These are phyloP conservation scores for Synergus laeviventris DNA, from an alignment of 2,888 invertebrate genomes.

Conservation along the genomic window DNA sequence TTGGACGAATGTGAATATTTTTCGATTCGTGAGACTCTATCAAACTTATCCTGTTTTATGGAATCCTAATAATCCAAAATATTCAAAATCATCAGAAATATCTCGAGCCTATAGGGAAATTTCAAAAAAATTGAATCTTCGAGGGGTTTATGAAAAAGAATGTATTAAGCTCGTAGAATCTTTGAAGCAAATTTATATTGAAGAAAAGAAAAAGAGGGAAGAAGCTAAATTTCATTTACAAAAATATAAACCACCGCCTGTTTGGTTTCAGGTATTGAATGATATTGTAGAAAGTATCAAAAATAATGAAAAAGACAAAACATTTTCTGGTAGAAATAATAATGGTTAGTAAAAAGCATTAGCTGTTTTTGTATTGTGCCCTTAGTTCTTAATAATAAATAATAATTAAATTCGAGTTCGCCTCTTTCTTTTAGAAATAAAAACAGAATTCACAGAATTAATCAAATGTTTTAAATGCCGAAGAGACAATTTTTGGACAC, in stretches of 20 bases:
- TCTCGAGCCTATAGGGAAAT: conserved; percentile 41
- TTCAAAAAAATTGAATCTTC: conserved; percentile 40
- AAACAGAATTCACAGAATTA: background rate
- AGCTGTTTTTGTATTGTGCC: background rate
- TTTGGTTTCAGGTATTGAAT: background rate
- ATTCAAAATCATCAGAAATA: conserved; percentile 30
- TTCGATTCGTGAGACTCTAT: conserved; percentile 46
- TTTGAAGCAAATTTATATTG: conserved; percentile 41
- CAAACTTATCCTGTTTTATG: conserved; percentile 43
- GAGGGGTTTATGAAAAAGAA: conserved; percentile 24
- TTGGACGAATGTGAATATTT: conserved; percentile 50
- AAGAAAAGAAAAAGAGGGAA: conserved; percentile 19
- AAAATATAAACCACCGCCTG: background rate
- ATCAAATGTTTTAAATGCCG: background rate
- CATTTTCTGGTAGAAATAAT: background rate
- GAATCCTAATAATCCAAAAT: conserved; percentile 38
- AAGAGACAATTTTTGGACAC: background rate
- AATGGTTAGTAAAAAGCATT: background rate
- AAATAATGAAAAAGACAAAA: background rate
- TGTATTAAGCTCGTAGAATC: conserved; percentile 43
- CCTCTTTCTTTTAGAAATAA: background rate
- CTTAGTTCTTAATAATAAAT: background rate
- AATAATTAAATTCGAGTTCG: background rate
- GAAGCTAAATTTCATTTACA: background rate
- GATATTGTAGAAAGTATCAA: background rate